A percentile compares a stretch with the other conserved stretches of the same genome.
Evolutionary conservation across 2,888 invertebrate genomes (phyloP).

Genomic region (Sipha maydis): DNA sequence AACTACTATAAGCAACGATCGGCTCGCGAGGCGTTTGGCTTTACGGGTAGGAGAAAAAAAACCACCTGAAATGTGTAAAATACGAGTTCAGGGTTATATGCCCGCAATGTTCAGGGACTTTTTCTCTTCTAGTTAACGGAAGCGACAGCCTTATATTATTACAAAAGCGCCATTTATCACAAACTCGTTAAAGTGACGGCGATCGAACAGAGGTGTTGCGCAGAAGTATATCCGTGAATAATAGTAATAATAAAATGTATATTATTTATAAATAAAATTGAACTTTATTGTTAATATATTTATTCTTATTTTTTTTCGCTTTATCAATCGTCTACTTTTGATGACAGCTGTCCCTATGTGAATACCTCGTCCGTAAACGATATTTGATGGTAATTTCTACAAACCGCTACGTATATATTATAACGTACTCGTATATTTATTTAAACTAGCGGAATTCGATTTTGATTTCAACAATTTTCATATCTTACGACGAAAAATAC

Average conservation of each 20-base stretch:
- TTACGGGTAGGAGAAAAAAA: not conserved
- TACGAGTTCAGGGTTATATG: not conserved
- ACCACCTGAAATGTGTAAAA: not conserved
- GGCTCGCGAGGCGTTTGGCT: not conserved
- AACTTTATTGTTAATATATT: not conserved
- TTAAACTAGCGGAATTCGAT: not conserved
- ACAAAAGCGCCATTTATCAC: slow-evolving; percentile 22
- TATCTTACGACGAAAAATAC: too few relatives aligned
- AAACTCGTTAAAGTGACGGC: slow-evolving; percentile 29
- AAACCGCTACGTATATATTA: not conserved
- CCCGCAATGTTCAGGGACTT: not conserved
- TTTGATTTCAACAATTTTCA: not conserved
- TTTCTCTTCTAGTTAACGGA: not conserved
- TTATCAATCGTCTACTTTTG: slow-evolving; percentile 11
- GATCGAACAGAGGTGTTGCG: not conserved
- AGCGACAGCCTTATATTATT: not conserved
- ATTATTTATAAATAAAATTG: not conserved
- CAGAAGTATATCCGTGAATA: not conserved
- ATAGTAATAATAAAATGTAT: too few relatives aligned
- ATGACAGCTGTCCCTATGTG: not conserved
- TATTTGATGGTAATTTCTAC: not conserved
- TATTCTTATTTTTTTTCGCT: not conserved
- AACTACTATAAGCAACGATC: not conserved
- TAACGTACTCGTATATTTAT: not conserved
- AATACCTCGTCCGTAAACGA: not conserved